Evolutionary conservation across 1,140 invertebrate genomes (phyloP).

Genomic region (Laupala kohalensis): DNA sequence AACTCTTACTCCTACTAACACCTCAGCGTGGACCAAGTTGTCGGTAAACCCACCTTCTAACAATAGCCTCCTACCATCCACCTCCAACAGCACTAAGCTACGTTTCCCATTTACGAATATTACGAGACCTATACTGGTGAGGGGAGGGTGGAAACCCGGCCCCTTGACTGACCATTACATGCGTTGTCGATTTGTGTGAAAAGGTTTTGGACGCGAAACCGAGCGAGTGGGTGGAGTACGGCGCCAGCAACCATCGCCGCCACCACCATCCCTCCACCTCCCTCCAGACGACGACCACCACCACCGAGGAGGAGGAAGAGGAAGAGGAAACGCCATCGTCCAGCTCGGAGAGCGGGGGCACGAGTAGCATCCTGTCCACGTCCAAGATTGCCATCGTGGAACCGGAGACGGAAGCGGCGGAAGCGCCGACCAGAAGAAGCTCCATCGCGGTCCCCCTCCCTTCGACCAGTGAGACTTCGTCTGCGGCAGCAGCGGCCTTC

Average conservation of each 20-base stretch:
- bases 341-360: not conserved
- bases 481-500: conserved; percentile 6
- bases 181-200: no score
- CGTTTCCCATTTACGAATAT: no score
- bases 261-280: not conserved
- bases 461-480: no score
- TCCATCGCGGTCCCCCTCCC: not conserved
- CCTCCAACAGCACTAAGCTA: no score
- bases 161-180: no score
- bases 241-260: not conserved
- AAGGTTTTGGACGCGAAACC: not conserved
- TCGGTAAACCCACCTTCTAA: no score
- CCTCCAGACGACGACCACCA: not conserved
- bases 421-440: not conserved
- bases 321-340: not conserved
- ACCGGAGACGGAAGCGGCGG: conserved; percentile 5
- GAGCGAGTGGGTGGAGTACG: not conserved
- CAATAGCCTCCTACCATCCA: no score
- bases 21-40: no score
- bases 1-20: no score
- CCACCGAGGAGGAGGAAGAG: not conserved
- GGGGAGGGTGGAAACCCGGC: no score
- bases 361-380: conserved; percentile 2
- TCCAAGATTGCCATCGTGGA: conserved; percentile 14
- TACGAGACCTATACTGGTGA: no score